Percentiles rank a stretch among this genome's conserved stretches.
These are phyloP conservation scores for Tetramorium alpestre DNA, from an alignment of 1,140 invertebrate genomes.

Conservation along the genomic window DNA sequence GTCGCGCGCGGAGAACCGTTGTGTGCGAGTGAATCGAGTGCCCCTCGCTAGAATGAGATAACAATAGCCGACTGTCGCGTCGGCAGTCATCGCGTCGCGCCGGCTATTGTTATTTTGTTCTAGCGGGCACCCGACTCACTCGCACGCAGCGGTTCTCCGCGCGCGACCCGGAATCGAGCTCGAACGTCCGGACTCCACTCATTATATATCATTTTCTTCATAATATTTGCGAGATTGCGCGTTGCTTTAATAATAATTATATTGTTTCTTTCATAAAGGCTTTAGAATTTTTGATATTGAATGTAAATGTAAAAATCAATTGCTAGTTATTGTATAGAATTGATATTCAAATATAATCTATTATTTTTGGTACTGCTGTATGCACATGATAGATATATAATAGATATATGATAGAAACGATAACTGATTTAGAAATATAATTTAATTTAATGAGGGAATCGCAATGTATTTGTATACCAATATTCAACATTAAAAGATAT, in stretches of 20 bases:
- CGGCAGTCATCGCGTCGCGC: no score
- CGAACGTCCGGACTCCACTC: no score
- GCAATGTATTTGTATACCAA: neutral
- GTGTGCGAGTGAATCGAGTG: no score
- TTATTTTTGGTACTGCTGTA: conserved; percentile 47
- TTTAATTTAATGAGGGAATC: neutral
- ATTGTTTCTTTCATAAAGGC: neutral
- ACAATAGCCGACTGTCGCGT: no score
- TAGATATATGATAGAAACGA: conserved; percentile 7
- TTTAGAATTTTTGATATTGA: conserved; percentile 42
- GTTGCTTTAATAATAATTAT: neutral
- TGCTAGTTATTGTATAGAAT: conserved; percentile 5
- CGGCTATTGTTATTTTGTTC: no score
- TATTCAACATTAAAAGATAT: conserved; percentile 14
- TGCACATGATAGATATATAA: neutral
- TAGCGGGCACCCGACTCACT: no score
- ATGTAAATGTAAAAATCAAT: conserved; percentile 10
- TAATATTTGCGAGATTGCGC: neutral
- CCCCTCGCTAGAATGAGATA: no score
- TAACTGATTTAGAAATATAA: conserved; percentile 6
- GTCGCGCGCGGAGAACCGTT: no score
- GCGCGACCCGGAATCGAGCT: no score
- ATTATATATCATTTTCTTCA: neutral
- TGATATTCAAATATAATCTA: conserved; percentile 29
- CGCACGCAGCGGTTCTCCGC: no score